Conservation (phyloP, 1,140 invertebrate genomes). For the Frieseomelitta varia region DNA sequence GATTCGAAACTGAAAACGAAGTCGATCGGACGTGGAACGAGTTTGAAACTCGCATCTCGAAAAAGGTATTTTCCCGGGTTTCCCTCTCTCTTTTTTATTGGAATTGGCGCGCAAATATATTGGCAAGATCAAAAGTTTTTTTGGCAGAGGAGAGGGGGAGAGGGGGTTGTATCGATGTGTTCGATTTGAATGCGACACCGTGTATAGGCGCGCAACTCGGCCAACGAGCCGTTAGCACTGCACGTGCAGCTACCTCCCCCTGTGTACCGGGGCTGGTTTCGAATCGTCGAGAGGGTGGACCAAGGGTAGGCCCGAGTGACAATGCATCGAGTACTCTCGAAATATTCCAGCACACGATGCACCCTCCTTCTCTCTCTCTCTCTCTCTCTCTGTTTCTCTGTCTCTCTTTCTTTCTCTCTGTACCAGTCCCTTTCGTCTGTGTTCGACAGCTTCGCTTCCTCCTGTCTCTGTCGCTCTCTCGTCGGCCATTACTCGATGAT, state of each 20-base stretch:
- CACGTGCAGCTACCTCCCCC: conserved; percentile 49
- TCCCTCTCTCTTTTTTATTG: no score
- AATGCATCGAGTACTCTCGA: conserved; percentile 70
- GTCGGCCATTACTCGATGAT: conserved; percentile 59
- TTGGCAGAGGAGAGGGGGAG: not conserved
- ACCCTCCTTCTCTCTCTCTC: conserved; percentile 18
- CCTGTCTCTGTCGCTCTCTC: not conserved
- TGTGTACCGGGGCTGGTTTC: conserved; percentile 55
- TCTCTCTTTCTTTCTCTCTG: conserved; percentile 18
- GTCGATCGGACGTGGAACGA: not conserved
- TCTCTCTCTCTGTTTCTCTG: not conserved
- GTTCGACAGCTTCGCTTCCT: not conserved
- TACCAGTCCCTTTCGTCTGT: conserved; percentile 22
- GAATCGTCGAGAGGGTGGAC: conserved; percentile 62
- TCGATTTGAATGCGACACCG: conserved; percentile 43
- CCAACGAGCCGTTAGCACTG: conserved; percentile 53
- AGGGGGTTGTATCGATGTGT: conserved; percentile 1
- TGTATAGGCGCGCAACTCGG: conserved; percentile 43
- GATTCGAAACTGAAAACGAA: not conserved
- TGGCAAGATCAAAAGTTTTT: conserved; percentile 15
- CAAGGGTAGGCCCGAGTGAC: conserved; percentile 62
- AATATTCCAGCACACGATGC: conserved; percentile 65
- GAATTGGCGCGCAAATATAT: conserved; percentile 6
- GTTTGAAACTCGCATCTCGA: not conserved
- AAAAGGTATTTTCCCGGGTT: not conserved